phyloP scores from a whole-genome alignment of 2,888 invertebrate species.

The Galeruca laticollis region DNA sequence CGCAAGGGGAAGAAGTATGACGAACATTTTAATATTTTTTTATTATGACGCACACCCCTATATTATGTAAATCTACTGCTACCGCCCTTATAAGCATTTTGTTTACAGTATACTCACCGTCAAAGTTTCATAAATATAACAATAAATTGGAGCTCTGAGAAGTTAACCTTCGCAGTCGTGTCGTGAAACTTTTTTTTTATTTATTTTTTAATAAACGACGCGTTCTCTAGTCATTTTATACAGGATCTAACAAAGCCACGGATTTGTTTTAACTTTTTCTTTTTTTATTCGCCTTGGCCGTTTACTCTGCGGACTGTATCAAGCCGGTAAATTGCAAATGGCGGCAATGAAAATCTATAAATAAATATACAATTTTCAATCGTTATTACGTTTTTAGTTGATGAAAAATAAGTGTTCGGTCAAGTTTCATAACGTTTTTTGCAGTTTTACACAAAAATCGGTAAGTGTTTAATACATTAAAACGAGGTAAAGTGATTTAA shows the following conservation, averaged over 20 bases:
- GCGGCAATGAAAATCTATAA: conserved; percentile 63
- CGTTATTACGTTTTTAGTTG: conserved; percentile 57
- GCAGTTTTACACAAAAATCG: conserved; percentile 50
- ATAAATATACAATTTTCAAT: conserved; percentile 66
- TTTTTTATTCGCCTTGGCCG: conserved; percentile 44
- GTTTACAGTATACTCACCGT: conserved; percentile 57
- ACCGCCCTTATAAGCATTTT: conserved; percentile 57
- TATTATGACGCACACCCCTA: conserved; percentile 54
- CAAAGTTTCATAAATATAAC: conserved; percentile 23
- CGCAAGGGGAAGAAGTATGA: conserved; percentile 17
- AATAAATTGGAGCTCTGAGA: not conserved
- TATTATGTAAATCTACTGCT: conserved; percentile 58
- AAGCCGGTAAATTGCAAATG: conserved; percentile 65
- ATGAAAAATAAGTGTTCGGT: conserved; percentile 50
- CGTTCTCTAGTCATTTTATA: conserved; percentile 39
- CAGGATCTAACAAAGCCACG: conserved; percentile 40
- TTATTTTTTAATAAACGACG: conserved; percentile 34
- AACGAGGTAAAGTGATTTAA: conserved; percentile 43
- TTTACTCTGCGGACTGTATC: conserved; percentile 58
- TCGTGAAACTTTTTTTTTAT: conserved; percentile 34
- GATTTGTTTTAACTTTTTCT: conserved; percentile 40
- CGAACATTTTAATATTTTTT: conserved; percentile 28
- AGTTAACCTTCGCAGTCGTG: conserved; percentile 24
- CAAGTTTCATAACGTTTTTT: conserved; percentile 48
- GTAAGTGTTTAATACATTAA: conserved; percentile 48